Conservation (phyloP, 2,113 vertebrate species). For the Orycteropus afer region DNA sequence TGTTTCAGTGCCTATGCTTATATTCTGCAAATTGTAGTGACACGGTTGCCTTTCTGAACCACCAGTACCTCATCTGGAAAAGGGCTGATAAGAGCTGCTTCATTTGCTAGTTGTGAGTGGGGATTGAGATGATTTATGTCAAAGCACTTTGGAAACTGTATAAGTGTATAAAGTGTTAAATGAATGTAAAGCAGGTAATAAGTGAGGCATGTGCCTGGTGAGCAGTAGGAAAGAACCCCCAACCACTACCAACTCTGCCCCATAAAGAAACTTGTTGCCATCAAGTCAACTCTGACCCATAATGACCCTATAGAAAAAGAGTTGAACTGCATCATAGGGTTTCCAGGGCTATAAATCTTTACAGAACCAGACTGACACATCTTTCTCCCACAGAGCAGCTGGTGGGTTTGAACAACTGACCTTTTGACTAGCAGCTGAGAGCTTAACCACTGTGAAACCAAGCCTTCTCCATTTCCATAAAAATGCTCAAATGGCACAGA, state of each 20-base stretch:
- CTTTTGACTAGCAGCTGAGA: neutral
- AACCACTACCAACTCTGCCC: neutral
- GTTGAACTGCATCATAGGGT: neutral
- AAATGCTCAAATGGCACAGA: neutral
- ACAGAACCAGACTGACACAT: neutral
- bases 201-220: rapidly evolving
- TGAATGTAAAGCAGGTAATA: neutral
- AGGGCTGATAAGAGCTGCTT: neutral
- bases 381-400: neutral
- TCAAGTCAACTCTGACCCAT: neutral
- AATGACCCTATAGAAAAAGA: neutral
- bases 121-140: neutral
- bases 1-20: too few relatives aligned
- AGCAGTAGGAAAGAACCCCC: neutral
- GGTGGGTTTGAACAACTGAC: neutral
- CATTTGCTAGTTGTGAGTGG: neutral
- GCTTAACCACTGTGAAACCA: neutral
- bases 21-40: neutral
- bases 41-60: neutral
- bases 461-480: neutral
- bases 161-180: neutral
- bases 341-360: neutral
- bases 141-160: neutral
- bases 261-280: too few relatives aligned
- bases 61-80: neutral